Evolutionary conservation across 37 sponge, comb jelly and placozoan species (phyloP).

Genomic region (Hexactinellida sp.): DNA sequence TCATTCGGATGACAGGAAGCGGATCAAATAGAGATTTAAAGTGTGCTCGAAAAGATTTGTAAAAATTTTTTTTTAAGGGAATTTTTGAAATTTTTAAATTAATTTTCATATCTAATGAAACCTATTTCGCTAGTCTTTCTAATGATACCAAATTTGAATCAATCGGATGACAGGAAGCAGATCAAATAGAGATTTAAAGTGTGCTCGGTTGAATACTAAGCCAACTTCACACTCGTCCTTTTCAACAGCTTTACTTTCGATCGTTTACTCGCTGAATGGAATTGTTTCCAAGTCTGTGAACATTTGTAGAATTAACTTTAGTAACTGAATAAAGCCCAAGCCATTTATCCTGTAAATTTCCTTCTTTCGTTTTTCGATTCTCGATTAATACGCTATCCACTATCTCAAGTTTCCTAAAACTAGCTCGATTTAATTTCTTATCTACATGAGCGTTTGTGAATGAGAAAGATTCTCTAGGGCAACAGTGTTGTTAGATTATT

Average conservation of each 20-base stretch:
- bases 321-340: background rate
- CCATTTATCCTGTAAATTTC: constrained; percentile 7
- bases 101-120: too few relatives aligned
- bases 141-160: too few relatives aligned
- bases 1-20: too few relatives aligned
- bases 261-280: background rate
- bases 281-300: background rate
- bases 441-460: constrained; percentile 10
- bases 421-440: background rate
- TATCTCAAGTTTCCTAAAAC: background rate
- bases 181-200: too few relatives aligned
- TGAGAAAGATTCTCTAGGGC: background rate
- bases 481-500: background rate
- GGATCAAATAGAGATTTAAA: too few relatives aligned
- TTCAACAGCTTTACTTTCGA: background rate
- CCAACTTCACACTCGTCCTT: too few relatives aligned
- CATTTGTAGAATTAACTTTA: background rate
- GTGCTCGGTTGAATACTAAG: too few relatives aligned
- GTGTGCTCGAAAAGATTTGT: too few relatives aligned
- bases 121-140: too few relatives aligned
- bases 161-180: too few relatives aligned
- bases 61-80: too few relatives aligned
- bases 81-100: too few relatives aligned
- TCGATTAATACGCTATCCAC: background rate
- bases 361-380: background rate